Base-by-base conservation (phyloP, 1,140 invertebrate genomes). In the Drosophila auraria region DNA sequence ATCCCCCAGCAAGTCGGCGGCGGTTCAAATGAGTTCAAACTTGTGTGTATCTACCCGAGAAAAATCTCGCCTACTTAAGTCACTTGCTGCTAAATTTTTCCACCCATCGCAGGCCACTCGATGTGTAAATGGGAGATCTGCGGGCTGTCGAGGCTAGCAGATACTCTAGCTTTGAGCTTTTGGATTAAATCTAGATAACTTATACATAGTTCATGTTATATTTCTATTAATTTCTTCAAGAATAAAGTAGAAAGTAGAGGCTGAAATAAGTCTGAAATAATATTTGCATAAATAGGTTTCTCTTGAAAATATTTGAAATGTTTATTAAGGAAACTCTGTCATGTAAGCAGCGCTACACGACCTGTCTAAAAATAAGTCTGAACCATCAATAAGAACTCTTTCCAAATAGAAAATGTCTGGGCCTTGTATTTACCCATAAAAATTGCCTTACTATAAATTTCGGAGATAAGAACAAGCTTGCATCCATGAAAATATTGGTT, bases 1-100 rank as follows among this genome's bases (percentile, higher is more conserved):
- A 56, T 17, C 27, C 53, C 11, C 2, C 36, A 51, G 15, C 38
- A 47, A 56, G 33, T 20, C 51, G 70, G 11, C 45, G 68, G 38
- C 69, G 40, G 71, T 74, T 74, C 71, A 79, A 72, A 59, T 63
- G 65, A 57, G 66, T 78, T 72, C 58, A 63, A 70, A 78, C 59
- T 65, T 58, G 56, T 61, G 27, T 61, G 27, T 51, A 30, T 50
- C 33, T 53, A 47, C 53, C 58, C 51, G 30, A 56, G 42, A 78
- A 45, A 51, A 38, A 61, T 73, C 45, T 73, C 36, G 54, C 30
- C 57, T 33, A 71, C 68, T 27, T 51, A 72, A 71, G 44, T 25
- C 42, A 54, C 64, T 56, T 71, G 64, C 15, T n/a, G 25, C n/a
- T 69, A 5, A 42, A 69, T 53, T 69, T 66, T 47, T 42, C 47